Conservation (phyloP, 2,888 invertebrate genomes). For the Perizoma flavofasciatum region DNA sequence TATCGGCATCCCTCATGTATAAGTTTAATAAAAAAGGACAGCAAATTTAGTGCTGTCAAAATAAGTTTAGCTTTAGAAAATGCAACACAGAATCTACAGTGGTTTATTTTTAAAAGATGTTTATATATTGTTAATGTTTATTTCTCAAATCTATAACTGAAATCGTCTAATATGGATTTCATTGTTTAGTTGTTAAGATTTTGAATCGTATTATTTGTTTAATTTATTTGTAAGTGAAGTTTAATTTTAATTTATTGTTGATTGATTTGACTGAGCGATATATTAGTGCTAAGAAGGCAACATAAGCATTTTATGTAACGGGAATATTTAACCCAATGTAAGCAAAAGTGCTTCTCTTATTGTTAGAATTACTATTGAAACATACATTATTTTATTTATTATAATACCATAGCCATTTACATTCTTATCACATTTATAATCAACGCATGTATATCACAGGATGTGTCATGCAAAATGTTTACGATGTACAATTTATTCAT, state of each 20-base stretch:
- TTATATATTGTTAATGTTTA: slow-evolving; percentile 43
- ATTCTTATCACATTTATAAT: slow-evolving; percentile 4
- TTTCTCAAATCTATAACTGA: slow-evolving; percentile 41
- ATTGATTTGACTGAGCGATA: slow-evolving; percentile 31
- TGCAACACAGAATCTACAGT: no score
- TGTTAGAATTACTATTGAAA: background rate
- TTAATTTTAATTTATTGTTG: slow-evolving; percentile 31
- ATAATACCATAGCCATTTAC: slow-evolving; percentile 48
- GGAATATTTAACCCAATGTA: background rate
- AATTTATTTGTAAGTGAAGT: slow-evolving; percentile 36
- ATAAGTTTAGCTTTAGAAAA: no score
- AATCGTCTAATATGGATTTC: slow-evolving; percentile 33
- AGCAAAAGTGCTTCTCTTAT: background rate
- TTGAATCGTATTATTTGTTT: slow-evolving; percentile 43
- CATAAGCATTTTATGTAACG: background rate
- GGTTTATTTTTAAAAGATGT: slow-evolving; percentile 30
- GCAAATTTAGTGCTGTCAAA: no score
- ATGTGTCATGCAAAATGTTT: slow-evolving; percentile 27
- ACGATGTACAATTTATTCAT: slow-evolving; percentile 29
- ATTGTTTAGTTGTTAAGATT: slow-evolving; percentile 39
- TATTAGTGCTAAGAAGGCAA: slow-evolving; percentile 17
- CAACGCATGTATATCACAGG: slow-evolving; percentile 34
- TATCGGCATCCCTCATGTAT: no score
- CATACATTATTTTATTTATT: slow-evolving; percentile 34
- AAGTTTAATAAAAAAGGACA: no score